These are phyloP conservation scores for Pyrocoelia pectoralis DNA, from an alignment of 2,888 invertebrate genomes.

Conservation along the genomic window DNA sequence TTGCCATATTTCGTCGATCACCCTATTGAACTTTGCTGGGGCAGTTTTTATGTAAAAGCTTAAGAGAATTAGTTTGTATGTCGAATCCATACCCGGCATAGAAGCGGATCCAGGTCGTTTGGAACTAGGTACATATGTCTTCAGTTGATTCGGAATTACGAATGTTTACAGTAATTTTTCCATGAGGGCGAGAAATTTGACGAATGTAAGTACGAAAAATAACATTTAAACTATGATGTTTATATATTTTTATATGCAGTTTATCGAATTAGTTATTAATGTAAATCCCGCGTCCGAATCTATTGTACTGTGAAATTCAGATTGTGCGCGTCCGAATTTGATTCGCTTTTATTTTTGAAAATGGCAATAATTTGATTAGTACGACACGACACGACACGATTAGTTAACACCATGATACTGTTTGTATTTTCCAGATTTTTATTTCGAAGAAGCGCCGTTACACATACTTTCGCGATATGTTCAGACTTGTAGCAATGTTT, in stretches of 20 bases:
- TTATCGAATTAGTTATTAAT: background rate
- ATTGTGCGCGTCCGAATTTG: background rate
- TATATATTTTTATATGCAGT: background rate
- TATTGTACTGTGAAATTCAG: background rate
- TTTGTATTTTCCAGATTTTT: background rate
- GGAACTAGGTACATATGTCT: background rate
- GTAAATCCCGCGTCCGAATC: slow-evolving; percentile 8
- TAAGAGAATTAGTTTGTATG: slow-evolving; percentile 39
- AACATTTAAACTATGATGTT: slow-evolving; percentile 2
- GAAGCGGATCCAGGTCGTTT: background rate
- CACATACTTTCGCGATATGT: slow-evolving; percentile 9
- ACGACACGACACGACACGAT: no score
- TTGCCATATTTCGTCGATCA: no score
- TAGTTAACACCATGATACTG: background rate
- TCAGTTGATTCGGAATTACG: background rate
- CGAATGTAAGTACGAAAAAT: background rate
- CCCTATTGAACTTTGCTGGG: no score
- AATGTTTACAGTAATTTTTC: background rate
- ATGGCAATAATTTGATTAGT: slow-evolving; percentile 3
- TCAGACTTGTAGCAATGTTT: background rate
- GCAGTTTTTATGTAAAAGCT: no score
- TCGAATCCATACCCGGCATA: slow-evolving; percentile 15
- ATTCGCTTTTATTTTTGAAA: background rate
- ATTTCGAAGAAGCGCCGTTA: background rate
- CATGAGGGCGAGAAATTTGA: slow-evolving; percentile 6